Evolutionary conservation across 2,797 vertebrate species (phyloP).

Genomic region (Sebastes kiyomatsui): DNA sequence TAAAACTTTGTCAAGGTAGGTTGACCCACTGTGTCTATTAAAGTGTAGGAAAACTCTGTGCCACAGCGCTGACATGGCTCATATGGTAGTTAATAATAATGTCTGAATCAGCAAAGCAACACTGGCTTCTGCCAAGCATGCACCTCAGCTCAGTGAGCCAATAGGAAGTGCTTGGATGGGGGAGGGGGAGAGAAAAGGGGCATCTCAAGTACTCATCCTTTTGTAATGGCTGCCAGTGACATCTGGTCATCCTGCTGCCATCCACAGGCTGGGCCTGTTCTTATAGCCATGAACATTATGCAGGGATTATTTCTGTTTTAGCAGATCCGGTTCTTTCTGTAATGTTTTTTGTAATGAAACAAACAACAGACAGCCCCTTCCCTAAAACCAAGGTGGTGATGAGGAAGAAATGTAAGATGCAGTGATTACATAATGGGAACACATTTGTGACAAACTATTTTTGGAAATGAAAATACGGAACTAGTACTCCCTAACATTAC

Average conservation of each 20-base stretch:
- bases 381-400: not conserved
- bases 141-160: constrained; percentile 14
- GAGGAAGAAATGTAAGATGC: not conserved
- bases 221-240: constrained; percentile 43
- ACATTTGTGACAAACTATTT: not conserved
- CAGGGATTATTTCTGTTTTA: constrained; percentile 33
- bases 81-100: constrained; percentile 26
- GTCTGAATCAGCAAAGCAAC: constrained; percentile 24
- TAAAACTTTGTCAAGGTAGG: not conserved
- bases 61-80: constrained; percentile 2
- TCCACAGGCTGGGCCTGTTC: constrained; percentile 1
- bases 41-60: not conserved
- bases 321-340: constrained; percentile 1
- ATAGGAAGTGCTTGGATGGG: not conserved
- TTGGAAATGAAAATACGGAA: not conserved
- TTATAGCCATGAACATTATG: constrained; percentile 17
- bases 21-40: not conserved
- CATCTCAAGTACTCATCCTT: constrained; percentile 25
- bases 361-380: not conserved
- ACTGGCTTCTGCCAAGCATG: constrained; percentile 8
- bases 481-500: not conserved
- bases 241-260: constrained; percentile 49
- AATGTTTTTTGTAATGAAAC: not conserved
- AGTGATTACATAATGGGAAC: not conserved
- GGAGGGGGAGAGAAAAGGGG: not conserved